Evolutionary conservation across 2,888 invertebrate species (phyloP), one percentile per base, ranked within the genome.

Genomic region (Parelbella ahira): DNA sequence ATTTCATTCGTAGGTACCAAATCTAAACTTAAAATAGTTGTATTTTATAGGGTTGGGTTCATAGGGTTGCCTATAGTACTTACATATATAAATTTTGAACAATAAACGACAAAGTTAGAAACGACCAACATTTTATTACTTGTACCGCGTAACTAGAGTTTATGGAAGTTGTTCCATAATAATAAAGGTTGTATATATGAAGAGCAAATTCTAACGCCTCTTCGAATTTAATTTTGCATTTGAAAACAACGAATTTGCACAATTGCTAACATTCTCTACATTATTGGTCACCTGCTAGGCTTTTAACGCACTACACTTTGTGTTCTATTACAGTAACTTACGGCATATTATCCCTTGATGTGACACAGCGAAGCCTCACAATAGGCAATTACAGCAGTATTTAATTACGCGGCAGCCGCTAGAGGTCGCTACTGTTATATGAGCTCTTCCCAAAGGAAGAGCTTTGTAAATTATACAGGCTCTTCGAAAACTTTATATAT

Each of bases 391-490:
- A 47, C 45, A 39, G 38, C 32, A 42, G 42, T 44, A 49, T 52
- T 47, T 52, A 52, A 52, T 52, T 50, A 48, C n/a, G n/a, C n/a
- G n/a, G n/a, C n/a, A 39, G 44, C 15, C 36, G 46, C 36, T 46
- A 48, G 44, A 45, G 47, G 52, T 34, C 46, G 37, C 28, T 43
- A 30, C 25, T 21, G 33, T 21, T 36, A 9, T 36, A 36, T 36
- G 25, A 19, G 11, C 19, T 32, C 20, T 37, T 24, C 10, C 18
- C 24, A 21, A 20, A 18, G 19, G 13, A 28, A 29, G 18, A 8
- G 18, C 18, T 18, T 9, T 18, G 18, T 29, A 29, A 12, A 25
- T n/a, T n/a, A n/a, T n/a, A n/a, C 11, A 25, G n/a, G n/a, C 25
- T 25, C 25, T 25, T 11, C 4, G 12, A 5, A n/a, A 25, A 25